phyloP scores from a whole-genome alignment of 64 coral and sea anemone genomes.

The Stichodactyla helianthus region DNA sequence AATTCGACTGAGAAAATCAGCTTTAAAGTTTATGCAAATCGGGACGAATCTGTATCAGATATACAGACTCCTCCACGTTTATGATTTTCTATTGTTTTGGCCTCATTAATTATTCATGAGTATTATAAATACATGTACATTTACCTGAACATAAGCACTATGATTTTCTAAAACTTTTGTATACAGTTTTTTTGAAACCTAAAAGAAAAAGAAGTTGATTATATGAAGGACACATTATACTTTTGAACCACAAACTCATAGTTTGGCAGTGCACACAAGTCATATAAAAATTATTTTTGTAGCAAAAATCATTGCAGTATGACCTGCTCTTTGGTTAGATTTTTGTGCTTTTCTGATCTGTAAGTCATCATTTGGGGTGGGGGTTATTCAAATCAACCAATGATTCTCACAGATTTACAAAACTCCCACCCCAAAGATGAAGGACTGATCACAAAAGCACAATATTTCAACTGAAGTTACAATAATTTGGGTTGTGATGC shows the following conservation, averaged over 20 bases:
- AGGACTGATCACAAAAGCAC: not conserved
- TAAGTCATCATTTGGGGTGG: too few species aligned
- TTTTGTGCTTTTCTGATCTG: too few species aligned
- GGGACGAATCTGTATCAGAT: too few species aligned
- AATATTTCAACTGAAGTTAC: not conserved
- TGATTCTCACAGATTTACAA: too few species aligned
- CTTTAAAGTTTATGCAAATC: too few species aligned
- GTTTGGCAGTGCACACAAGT: not conserved
- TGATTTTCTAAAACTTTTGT: conserved; percentile 95
- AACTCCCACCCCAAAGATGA: not conserved
- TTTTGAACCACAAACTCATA: not conserved
- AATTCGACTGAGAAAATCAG: too few species aligned
- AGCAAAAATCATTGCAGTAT: too few species aligned
- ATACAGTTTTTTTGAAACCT: conserved; percentile 96
- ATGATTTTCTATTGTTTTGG: too few species aligned
- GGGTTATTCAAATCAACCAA: too few species aligned
- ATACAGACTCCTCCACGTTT: too few species aligned
- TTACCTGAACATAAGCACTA: conserved; percentile 92
- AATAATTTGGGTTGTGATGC: too few species aligned
- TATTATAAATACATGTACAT: not conserved
- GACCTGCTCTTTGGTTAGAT: too few species aligned
- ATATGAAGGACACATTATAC: not conserved
- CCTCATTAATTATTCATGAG: not conserved
- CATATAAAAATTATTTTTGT: not conserved
- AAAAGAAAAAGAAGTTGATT: conserved; percentile 2